Evolutionary conservation across 2,113 vertebrate genomes (phyloP).

Genomic region (Mirza zaza): DNA sequence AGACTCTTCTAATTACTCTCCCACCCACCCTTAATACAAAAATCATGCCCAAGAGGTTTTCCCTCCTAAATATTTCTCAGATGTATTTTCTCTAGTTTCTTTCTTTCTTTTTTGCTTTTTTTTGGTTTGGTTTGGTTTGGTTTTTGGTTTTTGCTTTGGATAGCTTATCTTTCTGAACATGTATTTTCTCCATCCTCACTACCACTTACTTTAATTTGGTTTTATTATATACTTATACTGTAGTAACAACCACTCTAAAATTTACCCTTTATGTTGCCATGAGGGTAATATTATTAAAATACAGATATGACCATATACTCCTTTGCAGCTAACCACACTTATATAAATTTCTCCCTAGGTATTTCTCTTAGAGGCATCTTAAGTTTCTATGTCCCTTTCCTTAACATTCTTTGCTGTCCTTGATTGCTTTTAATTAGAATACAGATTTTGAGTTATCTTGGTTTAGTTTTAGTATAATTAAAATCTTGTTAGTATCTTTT

Average conservation of each 20-base stretch:
- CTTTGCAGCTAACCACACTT: too few relatives aligned
- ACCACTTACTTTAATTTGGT: background rate
- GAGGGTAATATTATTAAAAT: background rate
- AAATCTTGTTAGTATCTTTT: background rate
- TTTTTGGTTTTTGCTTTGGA: too few relatives aligned
- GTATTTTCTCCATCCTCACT: background rate
- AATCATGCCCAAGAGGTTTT: background rate
- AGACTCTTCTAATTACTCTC: background rate
- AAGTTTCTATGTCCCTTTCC: background rate
- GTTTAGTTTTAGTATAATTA: conserved; percentile 1
- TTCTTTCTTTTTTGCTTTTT: too few relatives aligned
- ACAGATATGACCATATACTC: too few relatives aligned
- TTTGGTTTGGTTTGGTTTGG: too few relatives aligned
- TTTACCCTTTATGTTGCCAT: background rate
- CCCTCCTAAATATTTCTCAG: background rate
- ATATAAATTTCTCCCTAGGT: background rate
- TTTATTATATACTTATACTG: background rate
- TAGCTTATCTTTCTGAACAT: too few relatives aligned
- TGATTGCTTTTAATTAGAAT: background rate
- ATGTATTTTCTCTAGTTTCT: background rate
- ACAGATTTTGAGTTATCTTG: background rate
- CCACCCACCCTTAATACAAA: background rate
- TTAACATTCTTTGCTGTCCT: conserved; percentile 8
- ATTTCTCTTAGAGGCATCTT: background rate
- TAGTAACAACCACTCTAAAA: background rate